Evolutionary conservation across 2,113 vertebrate species (phyloP).

Genomic region (Conger conger): DNA sequence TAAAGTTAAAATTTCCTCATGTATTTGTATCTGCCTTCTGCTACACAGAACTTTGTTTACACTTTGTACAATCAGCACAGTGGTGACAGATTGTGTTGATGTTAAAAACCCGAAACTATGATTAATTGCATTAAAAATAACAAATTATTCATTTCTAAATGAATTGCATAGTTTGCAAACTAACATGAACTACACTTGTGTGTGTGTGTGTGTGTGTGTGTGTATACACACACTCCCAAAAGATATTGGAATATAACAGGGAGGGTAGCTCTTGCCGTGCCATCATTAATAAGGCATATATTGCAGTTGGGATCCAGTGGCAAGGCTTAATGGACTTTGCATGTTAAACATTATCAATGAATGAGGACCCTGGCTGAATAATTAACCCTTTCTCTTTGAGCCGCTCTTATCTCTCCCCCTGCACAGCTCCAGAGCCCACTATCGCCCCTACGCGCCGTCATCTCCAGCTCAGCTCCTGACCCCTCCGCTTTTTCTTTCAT

Average conservation of each 20-base stretch:
- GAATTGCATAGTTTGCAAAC: too few relatives aligned
- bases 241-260: not conserved
- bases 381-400: conserved; percentile 48
- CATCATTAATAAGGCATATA: conserved; percentile 45
- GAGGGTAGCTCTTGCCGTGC: conserved; percentile 19
- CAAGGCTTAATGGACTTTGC: conserved; percentile 29
- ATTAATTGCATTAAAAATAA: too few relatives aligned
- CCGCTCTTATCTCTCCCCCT: conserved; percentile 6
- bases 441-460: conserved; percentile 4
- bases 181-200: too few relatives aligned
- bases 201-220: not conserved
- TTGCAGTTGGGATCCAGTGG: conserved; percentile 5
- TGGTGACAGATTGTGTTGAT: too few relatives aligned
- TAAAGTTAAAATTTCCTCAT: too few relatives aligned
- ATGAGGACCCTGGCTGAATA: conserved; percentile 22
- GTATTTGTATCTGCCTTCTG: too few relatives aligned
- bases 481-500: conserved; percentile 54
- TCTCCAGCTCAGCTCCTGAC: not conserved
- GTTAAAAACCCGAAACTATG: too few relatives aligned
- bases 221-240: not conserved
- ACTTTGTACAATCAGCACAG: too few relatives aligned
- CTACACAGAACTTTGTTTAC: too few relatives aligned
- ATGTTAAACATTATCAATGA: conserved; percentile 26
- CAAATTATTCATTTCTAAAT: too few relatives aligned
- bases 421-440: conserved; percentile 23